A percentile compares a stretch with the other conserved stretches of the same genome.
Evolutionary conservation across 2,888 invertebrate species (phyloP).

Genomic region (Autographa gamma): DNA sequence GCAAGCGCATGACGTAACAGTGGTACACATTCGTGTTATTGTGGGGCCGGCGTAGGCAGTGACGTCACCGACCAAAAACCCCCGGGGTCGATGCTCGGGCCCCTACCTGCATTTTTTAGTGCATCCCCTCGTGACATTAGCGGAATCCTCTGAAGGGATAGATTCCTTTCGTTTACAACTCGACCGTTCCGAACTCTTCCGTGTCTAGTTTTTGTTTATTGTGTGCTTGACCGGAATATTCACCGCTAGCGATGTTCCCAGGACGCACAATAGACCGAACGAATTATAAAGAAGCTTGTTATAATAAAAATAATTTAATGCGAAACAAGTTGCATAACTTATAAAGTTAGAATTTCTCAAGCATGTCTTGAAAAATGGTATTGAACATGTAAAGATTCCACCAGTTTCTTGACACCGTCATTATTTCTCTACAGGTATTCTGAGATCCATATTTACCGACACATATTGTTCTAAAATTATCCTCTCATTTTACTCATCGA

Average conservation of each 20-base stretch:
- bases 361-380: background rate
- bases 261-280: slow-evolving; percentile 2
- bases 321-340: background rate
- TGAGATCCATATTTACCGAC: slow-evolving; percentile 15
- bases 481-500: slow-evolving; percentile 27
- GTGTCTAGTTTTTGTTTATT: slow-evolving; percentile 43
- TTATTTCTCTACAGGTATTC: slow-evolving; percentile 8
- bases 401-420: slow-evolving; percentile 23
- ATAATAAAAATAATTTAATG: background rate
- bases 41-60: slow-evolving; percentile 66
- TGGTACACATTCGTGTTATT: slow-evolving; percentile 68
- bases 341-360: background rate
- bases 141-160: slow-evolving; percentile 72
- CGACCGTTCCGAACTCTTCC: slow-evolving; percentile 48
- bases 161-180: slow-evolving; percentile 62
- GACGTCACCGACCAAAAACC: slow-evolving; percentile 81
- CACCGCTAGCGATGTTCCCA: slow-evolving; percentile 31
- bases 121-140: slow-evolving; percentile 82
- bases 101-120: slow-evolving; percentile 87
- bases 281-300: background rate
- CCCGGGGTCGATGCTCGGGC: slow-evolving; percentile 85
- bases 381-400: slow-evolving; percentile 9
- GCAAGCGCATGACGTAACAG: slow-evolving; percentile 42
- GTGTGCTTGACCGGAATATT: slow-evolving; percentile 29
- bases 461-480: slow-evolving; percentile 14